phyloP scores from a whole-genome alignment of 1,140 invertebrate species.

The Ridgeia piscesae region DNA sequence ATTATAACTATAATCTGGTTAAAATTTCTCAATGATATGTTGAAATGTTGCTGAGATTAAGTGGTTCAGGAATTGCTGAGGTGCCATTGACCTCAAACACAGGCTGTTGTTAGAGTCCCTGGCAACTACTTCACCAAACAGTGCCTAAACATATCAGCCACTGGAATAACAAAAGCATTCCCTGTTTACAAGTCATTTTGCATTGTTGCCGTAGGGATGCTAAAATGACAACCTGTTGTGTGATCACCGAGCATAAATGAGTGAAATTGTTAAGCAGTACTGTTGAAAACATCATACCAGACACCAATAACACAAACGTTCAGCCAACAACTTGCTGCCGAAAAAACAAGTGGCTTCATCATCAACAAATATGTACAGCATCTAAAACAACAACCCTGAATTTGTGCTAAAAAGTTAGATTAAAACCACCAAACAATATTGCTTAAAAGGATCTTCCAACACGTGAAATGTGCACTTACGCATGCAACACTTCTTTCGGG shows the following conservation, averaged over 20 bases:
- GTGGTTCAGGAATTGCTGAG: too few species aligned
- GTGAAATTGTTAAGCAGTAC: background rate
- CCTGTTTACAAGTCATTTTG: background rate
- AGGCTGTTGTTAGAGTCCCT: too few species aligned
- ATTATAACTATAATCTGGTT: too few species aligned
- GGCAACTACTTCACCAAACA: too few species aligned
- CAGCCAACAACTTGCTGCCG: background rate
- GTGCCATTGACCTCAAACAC: too few species aligned
- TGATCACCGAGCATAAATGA: background rate
- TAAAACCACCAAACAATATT: conserved; percentile 1
- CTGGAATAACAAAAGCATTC: background rate
- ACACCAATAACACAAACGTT: background rate
- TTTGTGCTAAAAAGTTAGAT: background rate
- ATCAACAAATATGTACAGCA: background rate
- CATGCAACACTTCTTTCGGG: background rate
- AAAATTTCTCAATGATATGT: too few species aligned
- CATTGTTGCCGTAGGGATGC: background rate
- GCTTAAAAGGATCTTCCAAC: background rate
- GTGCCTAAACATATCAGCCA: too few species aligned
- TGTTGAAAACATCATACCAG: background rate
- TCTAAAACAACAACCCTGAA: conserved; percentile 5
- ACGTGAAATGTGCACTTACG: background rate
- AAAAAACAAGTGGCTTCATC: background rate
- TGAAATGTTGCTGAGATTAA: too few species aligned
- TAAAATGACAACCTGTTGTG: background rate